These are phyloP conservation scores for Allophyes oxyacanthae DNA, from an alignment of 2,888 invertebrate species.

Conservation along the genomic window DNA sequence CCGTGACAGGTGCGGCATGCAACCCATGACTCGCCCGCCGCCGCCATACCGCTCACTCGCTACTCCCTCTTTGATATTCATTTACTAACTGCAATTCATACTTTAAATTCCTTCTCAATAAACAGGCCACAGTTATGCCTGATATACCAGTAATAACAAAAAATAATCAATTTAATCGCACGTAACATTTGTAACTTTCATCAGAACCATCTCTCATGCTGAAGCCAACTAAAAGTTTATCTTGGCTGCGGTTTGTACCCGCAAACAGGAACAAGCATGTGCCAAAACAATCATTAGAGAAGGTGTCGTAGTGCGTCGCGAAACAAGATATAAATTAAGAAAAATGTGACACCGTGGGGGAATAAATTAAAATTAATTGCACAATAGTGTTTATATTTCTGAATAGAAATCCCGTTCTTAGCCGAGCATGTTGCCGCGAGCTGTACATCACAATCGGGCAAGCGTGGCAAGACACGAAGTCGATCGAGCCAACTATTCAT, in stretches of 20 bases:
- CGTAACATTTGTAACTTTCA: conserved; percentile 48
- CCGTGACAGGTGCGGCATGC: conserved; percentile 87
- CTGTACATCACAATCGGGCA: conserved; percentile 88
- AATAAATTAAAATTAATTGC: conserved; percentile 81
- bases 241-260: conserved; percentile 63
- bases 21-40: conserved; percentile 83
- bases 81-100: conserved; percentile 64
- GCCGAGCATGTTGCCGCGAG: conserved; percentile 81
- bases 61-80: conserved; percentile 72
- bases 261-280: conserved; percentile 70
- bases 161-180: conserved; percentile 40
- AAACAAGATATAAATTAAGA: conserved; percentile 76
- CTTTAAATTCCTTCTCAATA: conserved; percentile 60
- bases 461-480: conserved; percentile 86
- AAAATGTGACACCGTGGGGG: conserved; percentile 76
- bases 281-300: conserved; percentile 76
- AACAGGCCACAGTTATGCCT: conserved; percentile 55
- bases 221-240: conserved; percentile 59
- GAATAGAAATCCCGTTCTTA: conserved; percentile 80
- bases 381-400: conserved; percentile 77
- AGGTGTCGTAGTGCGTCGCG: conserved; percentile 72
- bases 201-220: conserved; percentile 35
- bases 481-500: conserved; percentile 89
- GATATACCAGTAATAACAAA: conserved; percentile 52
- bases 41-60: conserved; percentile 69